A percentile compares a stretch with the other conserved stretches of the same genome.
phyloP scores from a whole-genome alignment of 2,113 vertebrate genomes.

The Alouatta palliata region DNA sequence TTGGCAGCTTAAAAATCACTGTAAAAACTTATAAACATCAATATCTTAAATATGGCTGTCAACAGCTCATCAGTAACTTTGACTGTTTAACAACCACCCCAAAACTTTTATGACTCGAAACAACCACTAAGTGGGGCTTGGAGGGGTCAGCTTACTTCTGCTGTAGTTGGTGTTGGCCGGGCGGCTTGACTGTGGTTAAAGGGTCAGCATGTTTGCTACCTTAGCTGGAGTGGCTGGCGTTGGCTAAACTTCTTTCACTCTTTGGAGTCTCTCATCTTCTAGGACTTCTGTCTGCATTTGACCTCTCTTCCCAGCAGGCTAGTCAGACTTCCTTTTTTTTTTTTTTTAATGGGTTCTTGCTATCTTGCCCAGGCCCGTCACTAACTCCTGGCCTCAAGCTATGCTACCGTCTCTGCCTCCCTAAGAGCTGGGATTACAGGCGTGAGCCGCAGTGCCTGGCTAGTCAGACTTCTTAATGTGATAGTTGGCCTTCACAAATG shows the following conservation, averaged over 20 bases:
- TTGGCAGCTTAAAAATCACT: neutral
- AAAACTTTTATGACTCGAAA: neutral
- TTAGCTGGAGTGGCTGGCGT: neutral
- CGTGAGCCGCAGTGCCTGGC: too few relatives aligned
- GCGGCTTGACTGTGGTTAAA: neutral
- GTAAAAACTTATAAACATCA: neutral
- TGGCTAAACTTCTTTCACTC: neutral
- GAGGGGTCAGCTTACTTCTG: neutral
- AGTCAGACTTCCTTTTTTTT: neutral
- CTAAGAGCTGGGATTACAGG: too few relatives aligned
- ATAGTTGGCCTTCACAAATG: neutral
- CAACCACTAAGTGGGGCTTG: neutral
- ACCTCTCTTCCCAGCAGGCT: neutral
- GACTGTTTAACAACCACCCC: neutral
- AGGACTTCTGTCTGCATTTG: neutral
- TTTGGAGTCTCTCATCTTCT: neutral
- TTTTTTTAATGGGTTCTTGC: too few relatives aligned
- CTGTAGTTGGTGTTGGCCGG: neutral
- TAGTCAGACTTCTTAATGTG: neutral
- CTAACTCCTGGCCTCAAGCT: too few relatives aligned
- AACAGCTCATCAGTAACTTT: neutral
- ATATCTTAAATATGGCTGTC: neutral
- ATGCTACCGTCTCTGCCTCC: too few relatives aligned
- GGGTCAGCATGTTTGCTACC: neutral
- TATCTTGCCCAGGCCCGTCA: too few relatives aligned